Conservation (phyloP, 2,797 vertebrate genomes). For the Falco novaeseelandiae region DNA sequence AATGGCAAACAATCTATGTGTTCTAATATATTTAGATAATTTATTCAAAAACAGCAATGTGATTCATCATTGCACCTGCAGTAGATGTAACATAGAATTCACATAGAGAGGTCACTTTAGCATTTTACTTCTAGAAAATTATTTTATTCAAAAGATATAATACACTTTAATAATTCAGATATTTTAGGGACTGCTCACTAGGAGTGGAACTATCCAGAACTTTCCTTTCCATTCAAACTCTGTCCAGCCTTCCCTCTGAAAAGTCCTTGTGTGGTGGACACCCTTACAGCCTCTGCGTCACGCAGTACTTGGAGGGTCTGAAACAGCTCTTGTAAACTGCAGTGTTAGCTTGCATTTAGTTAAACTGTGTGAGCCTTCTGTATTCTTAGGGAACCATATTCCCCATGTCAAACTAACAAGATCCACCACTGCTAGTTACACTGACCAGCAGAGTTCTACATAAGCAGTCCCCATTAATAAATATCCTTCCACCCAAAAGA, state of each 20-base stretch:
- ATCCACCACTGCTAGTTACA: not conserved
- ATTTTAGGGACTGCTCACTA: not conserved
- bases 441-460: not conserved
- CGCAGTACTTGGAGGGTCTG: not conserved
- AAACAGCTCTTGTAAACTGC: not conserved
- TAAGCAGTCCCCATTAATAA: not conserved
- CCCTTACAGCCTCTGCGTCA: not conserved
- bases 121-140: not conserved
- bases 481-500: not conserved
- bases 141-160: not conserved
- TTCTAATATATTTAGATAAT: not conserved
- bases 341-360: not conserved
- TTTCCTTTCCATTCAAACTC: not conserved
- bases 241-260: not conserved
- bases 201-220: not conserved
- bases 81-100: not conserved
- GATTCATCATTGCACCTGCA: not conserved
- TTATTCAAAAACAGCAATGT: not conserved
- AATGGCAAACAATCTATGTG: not conserved
- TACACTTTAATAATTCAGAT: not conserved
- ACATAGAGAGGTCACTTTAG: not conserved
- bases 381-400: not conserved
- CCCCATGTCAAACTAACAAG: not conserved
- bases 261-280: not conserved
- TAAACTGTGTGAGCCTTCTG: not conserved